Base-by-base conservation (phyloP, 2,113 vertebrate species). In the Ceyx margarethae region DNA sequence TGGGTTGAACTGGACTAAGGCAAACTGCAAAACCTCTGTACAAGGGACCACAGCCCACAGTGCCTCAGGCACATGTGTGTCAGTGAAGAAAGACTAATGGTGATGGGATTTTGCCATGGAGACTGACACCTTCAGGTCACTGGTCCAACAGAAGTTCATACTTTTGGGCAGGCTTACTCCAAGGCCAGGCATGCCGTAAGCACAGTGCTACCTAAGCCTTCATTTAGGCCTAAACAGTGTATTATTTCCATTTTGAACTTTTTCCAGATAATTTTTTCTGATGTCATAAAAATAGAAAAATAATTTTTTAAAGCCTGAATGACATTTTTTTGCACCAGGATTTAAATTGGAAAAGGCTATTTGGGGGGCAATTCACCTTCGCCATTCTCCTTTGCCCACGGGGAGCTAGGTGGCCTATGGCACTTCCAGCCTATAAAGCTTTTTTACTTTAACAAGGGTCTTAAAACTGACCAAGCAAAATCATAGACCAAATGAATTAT, bases 1-100 rank as follows among this genome's bases (percentile, higher is more conserved):
- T 16, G 50, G 46, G 13, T 54, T 73, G 5, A 66, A 10, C 13
- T 25, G 67, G 23, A n/a, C 35, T 28, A 45, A 83, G 46, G 56
- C 18, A 77, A 61, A 25, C 46, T 22, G 25, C 65, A 74, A 51
- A 77, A 17, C 43, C 28, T 51, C 46, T 58, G 43, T 50, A 4
- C 1, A 1, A 54, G 46, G 56, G 11, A 26, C 48, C 1, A 3
- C 61, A n/a, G 50, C n/a, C 45, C 0, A 0, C 13, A 2, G 23
- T 37, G 53, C 54, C 67, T 53, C 42, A 66, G 33, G 65, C 42
- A 60, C 17, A 22, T 0, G 9, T 62, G 19, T 15, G 13, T 15
- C 4, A 6, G 66, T 53, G 72, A 73, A 61, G 58, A 53, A 61
- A 33, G 68, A 11, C 21, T 28, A 33, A 51, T 2, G 1, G 15